phyloP scores from a whole-genome alignment of 2,888 invertebrate genomes.

The Heliconius hortense region DNA sequence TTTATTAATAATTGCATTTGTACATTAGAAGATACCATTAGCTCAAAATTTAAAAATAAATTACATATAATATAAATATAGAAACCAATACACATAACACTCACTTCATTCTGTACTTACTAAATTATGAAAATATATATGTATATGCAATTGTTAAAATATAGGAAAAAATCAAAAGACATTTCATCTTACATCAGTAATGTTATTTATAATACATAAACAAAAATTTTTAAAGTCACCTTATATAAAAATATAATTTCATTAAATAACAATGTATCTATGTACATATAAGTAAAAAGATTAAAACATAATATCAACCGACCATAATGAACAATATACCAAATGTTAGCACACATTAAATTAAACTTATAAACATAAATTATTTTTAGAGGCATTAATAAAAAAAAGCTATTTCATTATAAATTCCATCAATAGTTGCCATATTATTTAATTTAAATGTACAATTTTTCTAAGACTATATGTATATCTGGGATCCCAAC shows the following conservation, averaged over 20 bases:
- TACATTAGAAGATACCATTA: constrained; percentile 25
- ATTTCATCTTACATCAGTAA: neutral
- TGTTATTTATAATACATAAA: constrained; percentile 13
- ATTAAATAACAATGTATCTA: constrained; percentile 30
- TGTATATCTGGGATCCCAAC: constrained; percentile 2
- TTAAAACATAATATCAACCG: constrained; percentile 28
- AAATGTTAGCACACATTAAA: constrained; percentile 11
- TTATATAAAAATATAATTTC: constrained; percentile 39
- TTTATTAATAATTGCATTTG: constrained; percentile 32
- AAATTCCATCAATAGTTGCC: constrained; percentile 11
- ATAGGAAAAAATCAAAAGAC: neutral
- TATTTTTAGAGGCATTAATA: neutral
- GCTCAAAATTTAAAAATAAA: constrained; percentile 27
- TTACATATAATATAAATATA: constrained; percentile 23
- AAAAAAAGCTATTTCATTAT: neutral
- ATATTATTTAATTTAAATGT: constrained; percentile 4
- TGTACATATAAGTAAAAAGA: constrained; percentile 31
- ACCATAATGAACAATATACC: neutral
- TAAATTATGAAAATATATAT: constrained; percentile 5
- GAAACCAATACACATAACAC: constrained; percentile 19
- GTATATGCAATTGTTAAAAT: neutral
- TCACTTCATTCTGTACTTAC: constrained; percentile 6
- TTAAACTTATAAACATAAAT: neutral
- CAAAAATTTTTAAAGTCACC: constrained; percentile 31
- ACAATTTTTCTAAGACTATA: neutral